Evolutionary conservation across 2,797 vertebrate species (phyloP).

Genomic region (Oryzias dopingdopingensis): DNA sequence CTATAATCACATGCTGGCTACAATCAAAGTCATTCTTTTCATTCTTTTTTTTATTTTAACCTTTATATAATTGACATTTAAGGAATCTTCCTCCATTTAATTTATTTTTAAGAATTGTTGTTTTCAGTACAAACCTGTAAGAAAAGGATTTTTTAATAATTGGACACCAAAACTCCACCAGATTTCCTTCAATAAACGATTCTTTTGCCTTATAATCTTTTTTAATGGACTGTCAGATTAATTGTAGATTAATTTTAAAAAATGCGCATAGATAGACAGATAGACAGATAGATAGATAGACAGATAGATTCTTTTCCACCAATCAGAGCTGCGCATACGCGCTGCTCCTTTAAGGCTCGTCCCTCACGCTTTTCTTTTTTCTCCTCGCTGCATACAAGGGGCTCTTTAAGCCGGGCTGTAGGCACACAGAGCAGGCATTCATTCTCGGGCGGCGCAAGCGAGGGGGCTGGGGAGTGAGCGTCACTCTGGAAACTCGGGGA

Average conservation of each 20-base stretch:
- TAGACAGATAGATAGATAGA: constrained; percentile 5
- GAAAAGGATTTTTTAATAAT: no score
- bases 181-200: no score
- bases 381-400: constrained; percentile 73
- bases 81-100: no score
- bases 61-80: no score
- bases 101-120: no score
- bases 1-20: no score
- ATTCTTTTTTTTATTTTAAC: no score
- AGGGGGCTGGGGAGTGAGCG: constrained; percentile 77
- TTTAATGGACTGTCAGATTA: no score
- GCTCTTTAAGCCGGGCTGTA: constrained; percentile 77
- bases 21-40: no score
- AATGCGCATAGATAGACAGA: background rate
- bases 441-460: constrained; percentile 71
- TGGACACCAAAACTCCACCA: no score
- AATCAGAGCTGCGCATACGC: constrained; percentile 49
- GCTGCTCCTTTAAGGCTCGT: constrained; percentile 77
- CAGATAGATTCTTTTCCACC: constrained; percentile 19
- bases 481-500: constrained; percentile 73
- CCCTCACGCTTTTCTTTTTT: constrained; percentile 34
- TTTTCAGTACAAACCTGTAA: no score
- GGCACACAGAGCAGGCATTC: constrained; percentile 83
- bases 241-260: background rate
- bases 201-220: no score